A percentile compares a stretch with the other conserved stretches of the same genome.
phyloP scores from a whole-genome alignment of 2,113 vertebrate species.

The Phalacrocorax brasilianus region DNA sequence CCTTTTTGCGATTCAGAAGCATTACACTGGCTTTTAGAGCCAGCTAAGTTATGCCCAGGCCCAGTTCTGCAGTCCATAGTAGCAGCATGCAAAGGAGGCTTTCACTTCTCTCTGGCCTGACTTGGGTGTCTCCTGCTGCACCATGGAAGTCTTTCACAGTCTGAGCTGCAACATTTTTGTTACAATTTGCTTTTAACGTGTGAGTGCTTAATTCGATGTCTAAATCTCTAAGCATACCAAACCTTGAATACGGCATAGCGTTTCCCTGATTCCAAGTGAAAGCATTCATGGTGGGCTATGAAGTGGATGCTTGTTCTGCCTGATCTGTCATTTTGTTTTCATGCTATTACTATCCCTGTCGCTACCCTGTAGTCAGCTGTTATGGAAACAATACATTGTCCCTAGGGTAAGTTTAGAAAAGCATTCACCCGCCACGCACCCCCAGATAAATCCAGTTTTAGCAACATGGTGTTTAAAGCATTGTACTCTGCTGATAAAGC shows the following conservation, averaged over 20 bases:
- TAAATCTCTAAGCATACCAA: neutral
- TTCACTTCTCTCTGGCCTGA: neutral
- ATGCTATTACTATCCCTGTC: neutral
- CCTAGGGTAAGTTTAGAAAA: neutral
- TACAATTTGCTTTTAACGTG: neutral
- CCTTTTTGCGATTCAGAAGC: neutral
- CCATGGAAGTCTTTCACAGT: neutral
- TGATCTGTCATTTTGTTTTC: neutral
- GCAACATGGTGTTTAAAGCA: neutral
- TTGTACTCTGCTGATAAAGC: neutral
- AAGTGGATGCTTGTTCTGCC: neutral
- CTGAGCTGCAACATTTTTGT: neutral
- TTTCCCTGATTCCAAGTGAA: neutral
- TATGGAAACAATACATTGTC: constrained; percentile 7
- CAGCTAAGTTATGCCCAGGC: neutral
- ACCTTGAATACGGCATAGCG: neutral
- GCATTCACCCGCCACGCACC: neutral
- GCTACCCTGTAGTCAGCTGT: constrained; percentile 3
- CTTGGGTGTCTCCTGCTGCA: neutral
- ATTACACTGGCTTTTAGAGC: neutral
- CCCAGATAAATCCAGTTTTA: constrained; percentile 22
- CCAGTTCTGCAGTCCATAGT: neutral
- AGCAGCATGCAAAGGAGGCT: neutral
- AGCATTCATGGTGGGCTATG: neutral
- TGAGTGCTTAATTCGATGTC: neutral